phyloP scores from a whole-genome alignment of 2,797 vertebrate species.

The Cygnus olor region DNA sequence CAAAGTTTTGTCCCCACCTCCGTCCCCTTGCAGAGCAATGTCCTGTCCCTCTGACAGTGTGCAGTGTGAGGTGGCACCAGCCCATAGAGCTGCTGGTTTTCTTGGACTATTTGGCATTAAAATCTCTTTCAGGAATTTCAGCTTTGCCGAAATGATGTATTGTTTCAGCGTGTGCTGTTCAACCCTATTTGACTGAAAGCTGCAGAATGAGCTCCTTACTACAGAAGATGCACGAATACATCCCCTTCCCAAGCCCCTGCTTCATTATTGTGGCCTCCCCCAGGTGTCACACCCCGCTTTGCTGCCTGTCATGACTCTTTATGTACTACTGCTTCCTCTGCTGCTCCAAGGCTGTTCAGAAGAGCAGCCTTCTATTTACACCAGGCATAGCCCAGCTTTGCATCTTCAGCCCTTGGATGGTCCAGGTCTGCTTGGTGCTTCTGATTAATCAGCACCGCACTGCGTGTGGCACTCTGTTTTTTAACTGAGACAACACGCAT shows the following conservation, averaged over 20 bases:
- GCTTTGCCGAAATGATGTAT: background rate
- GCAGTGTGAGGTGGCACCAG: no score
- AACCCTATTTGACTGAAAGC: rapidly evolving
- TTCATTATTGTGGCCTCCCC: background rate
- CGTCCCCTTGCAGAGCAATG: rapidly evolving
- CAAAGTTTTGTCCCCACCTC: background rate
- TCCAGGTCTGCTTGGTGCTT: rapidly evolving
- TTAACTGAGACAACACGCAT: background rate
- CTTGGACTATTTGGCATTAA: background rate
- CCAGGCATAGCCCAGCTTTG: background rate
- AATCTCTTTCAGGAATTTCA: background rate
- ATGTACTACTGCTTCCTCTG: background rate
- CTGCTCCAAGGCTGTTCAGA: background rate
- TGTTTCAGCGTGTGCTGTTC: background rate
- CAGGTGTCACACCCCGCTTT: rapidly evolving
- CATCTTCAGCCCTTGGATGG: background rate
- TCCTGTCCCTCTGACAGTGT: rapidly evolving
- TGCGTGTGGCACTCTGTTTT: rapidly evolving
- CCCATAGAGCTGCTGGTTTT: background rate
- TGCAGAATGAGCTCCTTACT: background rate
- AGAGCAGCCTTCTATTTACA: rapidly evolving
- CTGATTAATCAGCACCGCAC: background rate
- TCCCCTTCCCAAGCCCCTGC: background rate
- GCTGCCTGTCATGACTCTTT: background rate
- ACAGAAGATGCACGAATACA: rapidly evolving